Evolutionary conservation across 2,888 invertebrate species (phyloP).

Genomic region (Oscheius sp.): DNA sequence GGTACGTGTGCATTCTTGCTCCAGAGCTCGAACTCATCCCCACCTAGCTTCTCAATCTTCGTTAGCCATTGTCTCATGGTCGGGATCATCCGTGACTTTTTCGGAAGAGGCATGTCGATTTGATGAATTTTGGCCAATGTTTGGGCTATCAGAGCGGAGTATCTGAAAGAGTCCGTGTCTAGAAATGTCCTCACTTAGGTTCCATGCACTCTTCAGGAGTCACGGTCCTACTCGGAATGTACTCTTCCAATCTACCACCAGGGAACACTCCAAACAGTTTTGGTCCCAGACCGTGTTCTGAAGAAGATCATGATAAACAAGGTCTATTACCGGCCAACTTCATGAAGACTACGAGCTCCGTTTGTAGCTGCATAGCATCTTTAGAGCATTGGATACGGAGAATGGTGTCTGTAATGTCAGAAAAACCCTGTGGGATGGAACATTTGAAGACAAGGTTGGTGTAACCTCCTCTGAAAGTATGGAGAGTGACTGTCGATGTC

Average conservation of each 20-base stretch:
- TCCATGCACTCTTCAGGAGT: slow-evolving; percentile 17
- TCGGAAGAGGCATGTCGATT: slow-evolving; percentile 11
- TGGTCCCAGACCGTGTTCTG: slow-evolving; percentile 17
- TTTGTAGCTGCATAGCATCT: slow-evolving; percentile 28
- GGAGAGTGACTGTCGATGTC: background rate
- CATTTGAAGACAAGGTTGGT: slow-evolving; percentile 32
- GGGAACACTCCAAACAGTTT: slow-evolving; percentile 31
- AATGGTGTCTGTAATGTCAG: background rate
- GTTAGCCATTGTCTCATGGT: slow-evolving; percentile 78
- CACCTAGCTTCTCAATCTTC: slow-evolving; percentile 38
- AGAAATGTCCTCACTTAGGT: background rate
- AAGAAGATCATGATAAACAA: background rate
- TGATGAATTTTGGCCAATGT: slow-evolving; percentile 28
- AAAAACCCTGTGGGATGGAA: background rate
- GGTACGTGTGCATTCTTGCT: slow-evolving; percentile 28
- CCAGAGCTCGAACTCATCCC: slow-evolving; percentile 26
- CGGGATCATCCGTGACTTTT: slow-evolving; percentile 9
- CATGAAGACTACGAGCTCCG: slow-evolving; percentile 21
- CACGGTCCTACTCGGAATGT: slow-evolving; percentile 15
- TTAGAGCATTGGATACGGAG: slow-evolving; percentile 27
- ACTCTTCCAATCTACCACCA: slow-evolving; percentile 30
- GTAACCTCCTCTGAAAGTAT: slow-evolving; percentile 20
- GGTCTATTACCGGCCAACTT: slow-evolving; percentile 8
- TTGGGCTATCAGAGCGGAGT: slow-evolving; percentile 3
- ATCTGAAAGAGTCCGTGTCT: background rate